phyloP scores from a whole-genome alignment of 1,140 invertebrate genomes.

The Nephila pilipes region DNA sequence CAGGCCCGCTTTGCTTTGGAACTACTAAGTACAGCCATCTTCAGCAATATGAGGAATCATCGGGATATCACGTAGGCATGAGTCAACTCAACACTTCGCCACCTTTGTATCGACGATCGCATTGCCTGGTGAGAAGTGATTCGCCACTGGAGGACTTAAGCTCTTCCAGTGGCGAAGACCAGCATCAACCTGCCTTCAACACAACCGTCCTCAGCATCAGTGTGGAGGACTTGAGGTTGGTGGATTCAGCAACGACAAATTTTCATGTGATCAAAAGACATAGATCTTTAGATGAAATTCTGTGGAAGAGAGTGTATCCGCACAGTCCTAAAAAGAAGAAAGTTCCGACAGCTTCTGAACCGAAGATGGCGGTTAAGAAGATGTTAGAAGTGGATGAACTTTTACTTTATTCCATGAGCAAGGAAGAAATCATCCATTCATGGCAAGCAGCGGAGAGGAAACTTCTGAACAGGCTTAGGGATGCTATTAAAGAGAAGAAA shows the following conservation, averaged over 20 bases:
- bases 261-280: neutral
- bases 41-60: slow-evolving; percentile 46
- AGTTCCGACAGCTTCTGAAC: slow-evolving; percentile 43
- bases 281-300: slow-evolving; percentile 58
- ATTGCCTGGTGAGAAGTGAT: neutral
- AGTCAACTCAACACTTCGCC: neutral
- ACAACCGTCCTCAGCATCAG: slow-evolving; percentile 72
- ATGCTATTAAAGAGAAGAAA: slow-evolving; percentile 86
- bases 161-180: slow-evolving; percentile 4
- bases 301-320: slow-evolving; percentile 23
- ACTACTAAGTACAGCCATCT: slow-evolving; percentile 40
- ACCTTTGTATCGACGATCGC: neutral
- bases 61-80: neutral
- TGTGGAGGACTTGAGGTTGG: slow-evolving; percentile 65
- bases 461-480: slow-evolving; percentile 85
- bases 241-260: neutral
- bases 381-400: slow-evolving; percentile 75
- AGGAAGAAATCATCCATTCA: slow-evolving; percentile 86
- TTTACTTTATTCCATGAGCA: slow-evolving; percentile 82
- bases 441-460: slow-evolving; percentile 88
- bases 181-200: slow-evolving; percentile 44
- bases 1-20: slow-evolving; percentile 26
- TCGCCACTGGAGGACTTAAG: neutral
- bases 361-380: slow-evolving; percentile 40
- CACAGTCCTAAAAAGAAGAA: slow-evolving; percentile 23